These are phyloP conservation scores for Ascaphus truei DNA, from an alignment of 2,113 vertebrate species.

Conservation along the genomic window DNA sequence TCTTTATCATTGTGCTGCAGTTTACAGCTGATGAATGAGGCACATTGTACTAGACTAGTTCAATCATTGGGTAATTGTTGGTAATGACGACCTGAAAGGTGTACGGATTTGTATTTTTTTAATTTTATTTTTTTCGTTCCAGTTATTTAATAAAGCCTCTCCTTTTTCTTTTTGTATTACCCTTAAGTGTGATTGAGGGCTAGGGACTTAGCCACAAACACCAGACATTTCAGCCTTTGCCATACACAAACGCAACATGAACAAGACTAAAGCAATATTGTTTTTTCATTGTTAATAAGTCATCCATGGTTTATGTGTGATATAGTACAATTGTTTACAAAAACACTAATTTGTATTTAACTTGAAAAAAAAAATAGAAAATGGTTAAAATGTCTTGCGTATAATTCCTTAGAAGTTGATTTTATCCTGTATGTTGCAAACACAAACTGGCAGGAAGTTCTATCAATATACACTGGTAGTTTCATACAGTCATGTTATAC, in stretches of 20 bases:
- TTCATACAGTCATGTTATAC: constrained; percentile 45
- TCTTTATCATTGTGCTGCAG: constrained; percentile 77
- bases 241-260: constrained; percentile 63
- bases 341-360: constrained; percentile 60
- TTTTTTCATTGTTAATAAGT: constrained; percentile 71
- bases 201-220: constrained; percentile 63
- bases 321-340: constrained; percentile 79
- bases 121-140: constrained; percentile 36
- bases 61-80: constrained; percentile 79
- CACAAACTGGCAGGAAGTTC: constrained; percentile 19
- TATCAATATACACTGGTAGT: constrained; percentile 45
- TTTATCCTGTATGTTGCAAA: constrained; percentile 43
- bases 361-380: constrained; percentile 32
- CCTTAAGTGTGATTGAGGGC: constrained; percentile 64
- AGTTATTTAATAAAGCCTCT: constrained; percentile 46
- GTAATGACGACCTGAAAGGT: constrained; percentile 91
- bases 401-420: constrained; percentile 1
- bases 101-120: constrained; percentile 56
- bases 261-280: constrained; percentile 75
- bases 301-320: constrained; percentile 75
- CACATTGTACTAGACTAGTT: constrained; percentile 87
- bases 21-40: constrained; percentile 86
- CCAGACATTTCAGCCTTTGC: constrained; percentile 55
- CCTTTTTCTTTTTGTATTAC: too few species aligned
- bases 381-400: not conserved